phyloP scores from a whole-genome alignment of 2,888 invertebrate genomes.

The Heliconius hortense region DNA sequence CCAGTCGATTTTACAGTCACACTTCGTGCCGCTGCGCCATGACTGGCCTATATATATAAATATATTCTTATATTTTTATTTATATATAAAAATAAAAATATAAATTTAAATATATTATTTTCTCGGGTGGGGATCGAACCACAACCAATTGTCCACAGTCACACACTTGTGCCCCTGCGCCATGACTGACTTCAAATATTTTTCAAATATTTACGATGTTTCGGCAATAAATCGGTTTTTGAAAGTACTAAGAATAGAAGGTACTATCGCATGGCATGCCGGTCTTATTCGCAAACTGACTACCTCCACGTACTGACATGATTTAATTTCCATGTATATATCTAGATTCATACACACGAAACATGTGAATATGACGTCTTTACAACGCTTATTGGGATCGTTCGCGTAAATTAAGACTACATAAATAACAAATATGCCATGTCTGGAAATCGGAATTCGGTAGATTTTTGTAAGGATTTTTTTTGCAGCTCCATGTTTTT shows the following conservation, averaged over 20 bases:
- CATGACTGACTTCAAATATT: too few relatives aligned
- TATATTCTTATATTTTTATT: too few relatives aligned
- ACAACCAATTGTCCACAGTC: too few relatives aligned
- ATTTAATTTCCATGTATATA: constrained; percentile 70
- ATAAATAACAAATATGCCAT: background rate
- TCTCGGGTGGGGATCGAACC: too few relatives aligned
- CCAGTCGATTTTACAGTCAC: too few relatives aligned
- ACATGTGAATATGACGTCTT: constrained; percentile 54
- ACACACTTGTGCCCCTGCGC: too few relatives aligned
- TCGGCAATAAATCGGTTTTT: background rate
- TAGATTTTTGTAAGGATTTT: background rate
- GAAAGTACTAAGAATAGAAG: background rate
- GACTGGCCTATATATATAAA: too few relatives aligned
- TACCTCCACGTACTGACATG: constrained; percentile 62
- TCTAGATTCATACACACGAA: constrained; percentile 53
- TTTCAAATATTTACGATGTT: background rate
- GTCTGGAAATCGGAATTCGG: background rate
- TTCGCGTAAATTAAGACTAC: constrained; percentile 18
- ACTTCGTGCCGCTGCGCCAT: too few relatives aligned
- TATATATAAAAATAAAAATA: too few relatives aligned
- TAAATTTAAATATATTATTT: too few relatives aligned
- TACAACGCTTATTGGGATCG: constrained; percentile 41
- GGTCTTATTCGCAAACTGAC: constrained; percentile 52
- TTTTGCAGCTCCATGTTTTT: too few relatives aligned
- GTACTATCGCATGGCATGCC: background rate